Evolutionary conservation across 2,797 vertebrate genomes (phyloP).

Genomic region (Buceros bicornis): DNA sequence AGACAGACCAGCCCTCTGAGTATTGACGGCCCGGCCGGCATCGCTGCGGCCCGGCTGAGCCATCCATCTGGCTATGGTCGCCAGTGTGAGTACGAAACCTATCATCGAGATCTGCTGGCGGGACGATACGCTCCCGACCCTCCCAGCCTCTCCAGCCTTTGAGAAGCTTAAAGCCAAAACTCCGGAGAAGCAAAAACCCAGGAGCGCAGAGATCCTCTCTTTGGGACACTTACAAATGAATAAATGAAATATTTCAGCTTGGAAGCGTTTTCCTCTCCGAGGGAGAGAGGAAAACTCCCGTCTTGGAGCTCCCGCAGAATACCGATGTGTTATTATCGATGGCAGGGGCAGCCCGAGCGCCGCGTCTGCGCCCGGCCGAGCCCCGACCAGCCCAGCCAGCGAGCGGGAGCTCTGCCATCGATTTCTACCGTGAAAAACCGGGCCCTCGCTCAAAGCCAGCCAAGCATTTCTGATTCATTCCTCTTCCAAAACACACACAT

Average conservation of each 20-base stretch:
- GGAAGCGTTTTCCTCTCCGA: not conserved
- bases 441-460: not conserved
- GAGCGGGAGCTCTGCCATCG: not conserved
- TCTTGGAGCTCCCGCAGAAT: not conserved
- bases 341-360: not conserved
- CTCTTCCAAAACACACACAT: not conserved
- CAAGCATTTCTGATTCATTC: not conserved
- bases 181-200: not conserved
- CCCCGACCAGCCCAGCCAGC: not conserved
- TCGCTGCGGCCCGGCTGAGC: not conserved
- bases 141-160: not conserved
- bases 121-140: not conserved
- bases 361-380: not conserved
- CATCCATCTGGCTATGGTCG: not conserved
- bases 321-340: not conserved
- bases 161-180: not conserved
- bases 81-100: not conserved
- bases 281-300: not conserved
- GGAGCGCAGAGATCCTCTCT: not conserved
- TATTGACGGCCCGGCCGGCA: not conserved
- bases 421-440: not conserved
- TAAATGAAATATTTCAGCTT: not conserved
- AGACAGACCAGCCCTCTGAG: conserved; percentile 24
- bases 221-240: not conserved
- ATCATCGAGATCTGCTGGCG: not conserved